Percentiles rank a stretch among this genome's conserved stretches.
Conservation (phyloP, 2,797 vertebrate genomes). For the Muscicapa striata region DNA sequence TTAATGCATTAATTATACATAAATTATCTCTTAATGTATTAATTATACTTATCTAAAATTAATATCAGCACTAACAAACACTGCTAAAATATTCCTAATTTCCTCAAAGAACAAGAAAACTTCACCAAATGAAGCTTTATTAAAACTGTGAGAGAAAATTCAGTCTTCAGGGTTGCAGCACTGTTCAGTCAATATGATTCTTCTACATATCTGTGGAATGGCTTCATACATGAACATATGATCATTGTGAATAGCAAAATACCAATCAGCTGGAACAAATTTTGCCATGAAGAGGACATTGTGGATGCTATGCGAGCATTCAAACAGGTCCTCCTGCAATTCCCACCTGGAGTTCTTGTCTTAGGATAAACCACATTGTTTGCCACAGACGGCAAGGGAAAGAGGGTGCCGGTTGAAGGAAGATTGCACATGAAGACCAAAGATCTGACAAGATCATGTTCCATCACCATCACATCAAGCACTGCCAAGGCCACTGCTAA, state of each 20-base stretch:
- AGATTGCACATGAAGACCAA: neutral
- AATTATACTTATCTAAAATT: neutral
- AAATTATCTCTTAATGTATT: neutral
- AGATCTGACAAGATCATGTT: neutral
- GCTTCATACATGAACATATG: neutral
- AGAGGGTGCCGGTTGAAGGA: neutral
- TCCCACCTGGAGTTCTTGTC: neutral
- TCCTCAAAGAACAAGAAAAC: neutral
- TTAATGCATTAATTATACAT: neutral
- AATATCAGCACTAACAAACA: neutral
- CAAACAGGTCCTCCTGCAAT: neutral
- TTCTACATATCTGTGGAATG: neutral
- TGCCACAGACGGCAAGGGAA: fast-evolving
- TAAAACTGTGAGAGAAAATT: neutral
- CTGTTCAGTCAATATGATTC: neutral
- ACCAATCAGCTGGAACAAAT: neutral
- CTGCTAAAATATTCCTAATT: neutral
- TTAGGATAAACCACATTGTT: neutral
- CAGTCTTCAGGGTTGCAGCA: neutral
- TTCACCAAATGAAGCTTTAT: neutral
- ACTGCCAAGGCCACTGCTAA: neutral
- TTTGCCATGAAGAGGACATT: neutral
- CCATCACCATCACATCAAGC: neutral
- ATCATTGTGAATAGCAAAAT: neutral
- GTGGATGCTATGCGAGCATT: neutral